Percentiles rank a stretch among this genome's conserved stretches.
phyloP scores from a whole-genome alignment of 2,797 vertebrate species.

The Podargus strigoides region DNA sequence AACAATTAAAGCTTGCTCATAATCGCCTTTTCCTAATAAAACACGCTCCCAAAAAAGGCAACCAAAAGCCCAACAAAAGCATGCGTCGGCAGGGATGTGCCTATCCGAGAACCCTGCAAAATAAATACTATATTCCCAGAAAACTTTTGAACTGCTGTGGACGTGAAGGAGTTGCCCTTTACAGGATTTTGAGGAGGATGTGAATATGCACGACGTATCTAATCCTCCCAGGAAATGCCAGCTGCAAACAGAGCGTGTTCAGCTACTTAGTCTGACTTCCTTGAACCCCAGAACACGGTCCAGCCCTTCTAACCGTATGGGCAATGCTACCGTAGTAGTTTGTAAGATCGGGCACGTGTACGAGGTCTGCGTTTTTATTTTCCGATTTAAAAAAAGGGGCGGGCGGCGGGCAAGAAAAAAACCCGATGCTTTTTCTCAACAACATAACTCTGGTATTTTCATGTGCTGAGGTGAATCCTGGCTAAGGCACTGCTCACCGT shows the following conservation, averaged over 20 bases:
- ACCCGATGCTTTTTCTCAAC: background rate
- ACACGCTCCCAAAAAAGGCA: background rate
- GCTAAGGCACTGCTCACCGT: background rate
- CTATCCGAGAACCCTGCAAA: background rate
- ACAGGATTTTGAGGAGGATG: background rate
- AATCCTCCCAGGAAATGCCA: background rate
- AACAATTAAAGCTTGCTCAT: background rate
- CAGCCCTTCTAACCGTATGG: background rate
- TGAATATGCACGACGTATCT: background rate
- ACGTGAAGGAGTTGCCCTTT: background rate
- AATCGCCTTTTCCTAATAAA: background rate
- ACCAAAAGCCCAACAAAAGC: background rate
- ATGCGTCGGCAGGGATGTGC: background rate
- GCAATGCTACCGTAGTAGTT: background rate
- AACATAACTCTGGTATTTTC: background rate
- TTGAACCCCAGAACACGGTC: background rate
- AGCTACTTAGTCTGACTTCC: background rate
- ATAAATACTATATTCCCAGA: background rate
- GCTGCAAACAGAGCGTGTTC: background rate
- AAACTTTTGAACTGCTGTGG: background rate
- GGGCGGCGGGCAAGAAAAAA: background rate
- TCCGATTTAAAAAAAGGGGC: background rate
- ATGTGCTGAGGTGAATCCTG: background rate
- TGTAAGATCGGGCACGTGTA: background rate
- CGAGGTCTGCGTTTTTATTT: background rate